phyloP scores from a whole-genome alignment of 2,797 vertebrate species.

The Pyrocephalus nanus region DNA sequence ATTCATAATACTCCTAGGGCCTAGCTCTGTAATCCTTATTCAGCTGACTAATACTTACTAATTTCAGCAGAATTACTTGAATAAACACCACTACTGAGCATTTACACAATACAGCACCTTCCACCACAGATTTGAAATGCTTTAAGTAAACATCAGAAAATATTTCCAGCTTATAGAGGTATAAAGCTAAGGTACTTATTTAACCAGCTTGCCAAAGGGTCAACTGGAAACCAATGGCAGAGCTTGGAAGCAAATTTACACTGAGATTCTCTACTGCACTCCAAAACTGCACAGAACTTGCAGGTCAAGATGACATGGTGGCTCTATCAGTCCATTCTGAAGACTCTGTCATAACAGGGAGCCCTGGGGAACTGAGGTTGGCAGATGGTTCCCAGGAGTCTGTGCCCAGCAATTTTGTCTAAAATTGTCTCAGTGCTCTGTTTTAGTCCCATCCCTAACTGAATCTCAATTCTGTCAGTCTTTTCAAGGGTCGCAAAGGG shows the following conservation, averaged over 20 bases:
- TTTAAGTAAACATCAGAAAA: constrained; percentile 39
- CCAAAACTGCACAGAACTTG: not conserved
- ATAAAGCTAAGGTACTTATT: not conserved
- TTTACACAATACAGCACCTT: constrained; percentile 6
- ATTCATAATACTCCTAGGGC: constrained; percentile 9
- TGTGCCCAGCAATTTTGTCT: not conserved
- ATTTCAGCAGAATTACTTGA: constrained; percentile 58
- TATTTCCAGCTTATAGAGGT: not conserved
- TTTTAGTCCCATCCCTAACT: not conserved
- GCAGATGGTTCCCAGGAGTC: not conserved
- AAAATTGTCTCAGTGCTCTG: not conserved
- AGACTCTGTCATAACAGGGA: not conserved
- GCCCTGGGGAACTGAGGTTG: not conserved
- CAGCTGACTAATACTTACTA: constrained; percentile 57
- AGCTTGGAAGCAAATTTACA: constrained; percentile 20
- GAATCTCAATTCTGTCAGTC: not conserved
- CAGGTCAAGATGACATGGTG: not conserved
- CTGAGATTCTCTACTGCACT: not conserved
- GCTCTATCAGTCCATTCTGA: not conserved
- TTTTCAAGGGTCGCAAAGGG: not conserved
- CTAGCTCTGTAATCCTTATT: constrained; percentile 25
- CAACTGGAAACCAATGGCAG: not conserved
- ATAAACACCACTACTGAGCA: constrained; percentile 37
- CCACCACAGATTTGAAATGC: not conserved
- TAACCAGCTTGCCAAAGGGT: constrained; percentile 7